These are phyloP conservation scores for Netelia melanura DNA, from an alignment of 2,888 invertebrate genomes.

Conservation along the genomic window DNA sequence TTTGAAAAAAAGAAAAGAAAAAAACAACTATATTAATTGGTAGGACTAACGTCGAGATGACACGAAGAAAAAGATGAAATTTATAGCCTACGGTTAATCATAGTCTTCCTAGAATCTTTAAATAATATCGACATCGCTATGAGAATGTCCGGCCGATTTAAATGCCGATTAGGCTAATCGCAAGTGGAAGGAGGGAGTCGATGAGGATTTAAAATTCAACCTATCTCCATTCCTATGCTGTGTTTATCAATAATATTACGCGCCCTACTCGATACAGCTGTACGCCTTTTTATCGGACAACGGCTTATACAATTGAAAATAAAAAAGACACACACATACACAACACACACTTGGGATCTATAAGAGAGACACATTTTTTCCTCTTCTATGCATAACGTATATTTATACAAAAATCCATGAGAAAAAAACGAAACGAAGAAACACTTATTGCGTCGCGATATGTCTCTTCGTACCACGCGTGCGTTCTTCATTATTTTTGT, in stretches of 20 bases:
- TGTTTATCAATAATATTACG: conserved; percentile 66
- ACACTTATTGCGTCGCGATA: conserved; percentile 54
- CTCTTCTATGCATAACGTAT: conserved; percentile 71
- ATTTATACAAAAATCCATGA: conserved; percentile 66
- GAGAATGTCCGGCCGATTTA: conserved; percentile 75
- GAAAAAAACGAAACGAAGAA: conserved; percentile 49
- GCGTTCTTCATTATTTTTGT: conserved; percentile 75
- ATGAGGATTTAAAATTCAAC: conserved; percentile 32
- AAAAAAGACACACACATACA: conserved; percentile 47
- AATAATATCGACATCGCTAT: conserved; percentile 74
- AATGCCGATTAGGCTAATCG: conserved; percentile 59
- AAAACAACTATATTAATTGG: conserved; percentile 67
- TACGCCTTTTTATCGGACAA: conserved; percentile 66
- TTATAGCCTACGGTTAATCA: conserved; percentile 84
- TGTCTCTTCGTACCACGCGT: conserved; percentile 65
- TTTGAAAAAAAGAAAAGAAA: conserved; percentile 31
- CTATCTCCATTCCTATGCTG: conserved; percentile 68
- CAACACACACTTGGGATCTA: conserved; percentile 47
- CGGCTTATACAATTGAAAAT: conserved; percentile 65
- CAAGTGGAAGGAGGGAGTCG: conserved; percentile 54
- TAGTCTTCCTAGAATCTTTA: conserved; percentile 84
- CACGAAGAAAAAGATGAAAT: conserved; percentile 71
- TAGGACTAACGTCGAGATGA: conserved; percentile 70
- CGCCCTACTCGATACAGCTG: conserved; percentile 63
- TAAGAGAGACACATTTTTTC: conserved; percentile 62